Evolutionary conservation across 2,797 vertebrate genomes (phyloP), one percentile per base, ranked within the genome.

Genomic region (Amblyopsis hoosieri): DNA sequence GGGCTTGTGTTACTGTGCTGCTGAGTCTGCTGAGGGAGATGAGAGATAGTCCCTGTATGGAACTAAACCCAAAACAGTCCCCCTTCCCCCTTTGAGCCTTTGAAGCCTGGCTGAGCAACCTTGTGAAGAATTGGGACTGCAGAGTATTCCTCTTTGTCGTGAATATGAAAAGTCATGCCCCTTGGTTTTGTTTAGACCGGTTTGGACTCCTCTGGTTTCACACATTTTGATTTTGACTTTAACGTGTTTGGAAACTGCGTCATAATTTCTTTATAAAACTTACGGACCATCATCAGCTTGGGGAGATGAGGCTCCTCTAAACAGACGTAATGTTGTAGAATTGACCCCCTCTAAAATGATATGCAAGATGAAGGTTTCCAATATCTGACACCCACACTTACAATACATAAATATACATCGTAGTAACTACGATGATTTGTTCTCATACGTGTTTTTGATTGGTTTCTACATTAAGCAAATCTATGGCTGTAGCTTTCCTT

Each of bases 71-170:
- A 19, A 52, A 42, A 37, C 37, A 42, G 37, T 42, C 37, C 37
- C 37, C 37, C 23, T 23, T 23, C 3, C 23, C 37, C 11, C 45
- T 13, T 10, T 0, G 15, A 49, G 19, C 23, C 53, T 69, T 58
- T 37, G 11, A 65, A 61, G 23, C 55, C 60, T 54, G 71, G 75
- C 76, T 78, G 80, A 83, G 80, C 59, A 67, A 60, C 66, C 75
- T 51, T 1, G 6, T n/a, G 7, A 19, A 13, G 12, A 37, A 17
- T 48, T 9, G 9, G 37, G 37, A 45, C 9, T 4, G 29, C 11
- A 9, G 49, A 14, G 19, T 42, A 0, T 49, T 77, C 82, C 54
- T 47, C 33, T 17, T 31, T 62, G 42, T 48, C n/a, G 19, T 42
- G 47, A 51, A 56, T 3, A 45, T 9, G 54, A 15, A 54, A 56